Evolutionary conservation across 2,113 vertebrate species (phyloP).

Genomic region (Hyperoodon ampullatus): DNA sequence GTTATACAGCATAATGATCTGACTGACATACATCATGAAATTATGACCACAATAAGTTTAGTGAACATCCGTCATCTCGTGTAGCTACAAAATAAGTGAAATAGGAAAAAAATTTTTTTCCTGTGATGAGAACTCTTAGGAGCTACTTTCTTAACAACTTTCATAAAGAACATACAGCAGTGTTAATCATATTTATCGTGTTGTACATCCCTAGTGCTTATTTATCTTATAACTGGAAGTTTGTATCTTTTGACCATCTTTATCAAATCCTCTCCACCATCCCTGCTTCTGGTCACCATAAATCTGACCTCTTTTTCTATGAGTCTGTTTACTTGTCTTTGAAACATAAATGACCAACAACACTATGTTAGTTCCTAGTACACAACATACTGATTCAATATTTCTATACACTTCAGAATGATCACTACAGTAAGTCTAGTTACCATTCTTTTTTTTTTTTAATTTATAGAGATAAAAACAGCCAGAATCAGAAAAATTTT

Average conservation of each 20-base stretch:
- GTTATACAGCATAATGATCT: not conserved
- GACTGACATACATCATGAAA: not conserved
- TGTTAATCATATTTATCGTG: not conserved
- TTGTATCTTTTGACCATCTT: not conserved
- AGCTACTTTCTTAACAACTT: not conserved
- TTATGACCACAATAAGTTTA: not conserved
- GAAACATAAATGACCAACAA: not conserved
- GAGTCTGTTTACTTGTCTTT: not conserved
- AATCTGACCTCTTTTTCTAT: not conserved
- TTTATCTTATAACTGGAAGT: not conserved
- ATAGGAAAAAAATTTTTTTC: not conserved
- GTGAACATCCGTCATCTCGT: not conserved
- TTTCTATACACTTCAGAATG: not conserved
- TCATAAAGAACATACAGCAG: too few species aligned
- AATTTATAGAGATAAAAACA: slow-evolving; percentile 5
- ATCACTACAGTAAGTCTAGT: not conserved
- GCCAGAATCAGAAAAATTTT: not conserved
- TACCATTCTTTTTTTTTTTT: not conserved
- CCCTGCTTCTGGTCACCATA: too few species aligned
- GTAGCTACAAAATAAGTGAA: not conserved
- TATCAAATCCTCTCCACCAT: not conserved
- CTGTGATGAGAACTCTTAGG: not conserved
- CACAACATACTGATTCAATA: not conserved
- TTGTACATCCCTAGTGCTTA: not conserved
- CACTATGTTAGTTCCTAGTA: not conserved